Evolutionary conservation across 2,888 invertebrate species (phyloP).

Genomic region (Zhuqinia jingwanae): DNA sequence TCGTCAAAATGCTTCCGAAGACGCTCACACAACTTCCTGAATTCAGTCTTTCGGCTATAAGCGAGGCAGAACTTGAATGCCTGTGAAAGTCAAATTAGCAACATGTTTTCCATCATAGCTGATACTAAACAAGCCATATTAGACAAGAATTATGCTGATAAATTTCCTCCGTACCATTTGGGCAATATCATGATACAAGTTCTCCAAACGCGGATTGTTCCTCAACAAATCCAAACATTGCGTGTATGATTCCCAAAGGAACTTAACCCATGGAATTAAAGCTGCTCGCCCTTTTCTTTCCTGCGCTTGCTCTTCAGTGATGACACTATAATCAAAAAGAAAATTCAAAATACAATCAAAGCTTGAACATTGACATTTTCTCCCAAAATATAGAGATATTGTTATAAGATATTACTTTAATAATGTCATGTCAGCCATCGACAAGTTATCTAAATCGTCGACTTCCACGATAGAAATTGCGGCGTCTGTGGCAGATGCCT

Average conservation of each 20-base stretch:
- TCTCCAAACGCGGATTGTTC: conserved; percentile 98
- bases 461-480: conserved; percentile 89
- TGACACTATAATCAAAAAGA: too few species aligned
- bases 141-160: too few species aligned
- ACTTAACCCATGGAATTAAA: conserved; percentile 99
- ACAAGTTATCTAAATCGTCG: conserved; percentile 98
- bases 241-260: conserved; percentile 99
- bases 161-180: conserved; percentile 85
- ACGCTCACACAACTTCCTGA: conserved; percentile 98
- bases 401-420: too few species aligned
- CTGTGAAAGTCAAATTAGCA: conserved; percentile 79
- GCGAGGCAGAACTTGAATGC: conserved; percentile 99
- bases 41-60: conserved; percentile 98
- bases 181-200: conserved; percentile 98
- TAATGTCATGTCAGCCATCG: conserved; percentile 96
- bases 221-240: conserved; percentile 98
- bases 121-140: too few species aligned
- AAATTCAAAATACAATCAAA: too few species aligned
- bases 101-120: too few species aligned
- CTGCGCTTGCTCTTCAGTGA: conserved; percentile 99
- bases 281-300: conserved; percentile 98
- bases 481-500: conserved; percentile 81
- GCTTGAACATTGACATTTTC: too few species aligned
- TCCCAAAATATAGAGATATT: too few species aligned
- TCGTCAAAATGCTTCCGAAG: conserved; percentile 97